Conservation (phyloP, 2,797 vertebrate species). For the Phalloptychus januarius region DNA sequence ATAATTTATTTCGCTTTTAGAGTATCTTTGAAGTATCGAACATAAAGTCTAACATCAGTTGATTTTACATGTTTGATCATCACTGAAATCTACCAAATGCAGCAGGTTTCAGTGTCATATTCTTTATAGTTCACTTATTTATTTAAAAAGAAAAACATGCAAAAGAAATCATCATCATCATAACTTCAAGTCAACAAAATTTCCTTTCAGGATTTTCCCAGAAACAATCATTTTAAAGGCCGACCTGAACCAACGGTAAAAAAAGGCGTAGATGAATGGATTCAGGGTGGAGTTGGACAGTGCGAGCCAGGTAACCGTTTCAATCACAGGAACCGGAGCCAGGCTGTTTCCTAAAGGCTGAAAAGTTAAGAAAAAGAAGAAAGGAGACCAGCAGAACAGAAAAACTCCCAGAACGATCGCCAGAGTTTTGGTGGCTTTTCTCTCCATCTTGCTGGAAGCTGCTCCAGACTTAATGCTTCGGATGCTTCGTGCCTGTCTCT, state of each 20-base stretch:
- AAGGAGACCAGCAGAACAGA: background rate
- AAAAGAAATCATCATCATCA: background rate
- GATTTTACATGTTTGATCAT: too few species aligned
- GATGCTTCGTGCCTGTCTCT: background rate
- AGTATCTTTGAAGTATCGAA: background rate
- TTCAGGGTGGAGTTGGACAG: background rate
- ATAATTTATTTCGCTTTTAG: background rate
- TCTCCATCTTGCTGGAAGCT: slow-evolving; percentile 4
- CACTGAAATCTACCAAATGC: background rate
- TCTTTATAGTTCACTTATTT: background rate
- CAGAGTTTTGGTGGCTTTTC: slow-evolving; percentile 11
- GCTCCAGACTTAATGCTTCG: background rate
- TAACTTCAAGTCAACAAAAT: background rate
- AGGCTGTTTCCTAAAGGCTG: background rate
- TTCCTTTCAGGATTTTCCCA: background rate
- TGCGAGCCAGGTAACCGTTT: background rate
- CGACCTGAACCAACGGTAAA: slow-evolving; percentile 86
- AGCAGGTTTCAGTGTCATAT: background rate
- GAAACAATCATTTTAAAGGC: slow-evolving; percentile 58
- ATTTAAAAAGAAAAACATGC: background rate
- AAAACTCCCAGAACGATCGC: background rate
- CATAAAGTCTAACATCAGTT: too few species aligned
- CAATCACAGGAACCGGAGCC: background rate
- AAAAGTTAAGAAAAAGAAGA: background rate
- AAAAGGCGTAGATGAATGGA: slow-evolving; percentile 86